Base-by-base conservation (phyloP, 2,888 invertebrate species). In the Xanthostigma xanthostigma region DNA sequence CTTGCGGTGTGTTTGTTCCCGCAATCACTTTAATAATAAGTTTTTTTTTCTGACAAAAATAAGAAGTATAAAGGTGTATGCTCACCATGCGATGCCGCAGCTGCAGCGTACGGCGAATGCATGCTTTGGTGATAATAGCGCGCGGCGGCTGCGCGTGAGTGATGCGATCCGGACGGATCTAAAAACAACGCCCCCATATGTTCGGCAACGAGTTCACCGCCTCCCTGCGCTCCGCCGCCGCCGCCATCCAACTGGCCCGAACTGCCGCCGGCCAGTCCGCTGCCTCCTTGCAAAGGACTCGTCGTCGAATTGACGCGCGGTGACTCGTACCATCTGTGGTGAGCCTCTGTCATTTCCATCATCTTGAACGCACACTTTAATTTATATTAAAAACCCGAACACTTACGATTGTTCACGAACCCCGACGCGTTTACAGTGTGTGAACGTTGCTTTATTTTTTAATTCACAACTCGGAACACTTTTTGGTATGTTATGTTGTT, bases 101-200 rank as follows among this genome's bases (percentile, higher is more conserved):
- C 65, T 50, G 62, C 61, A 49, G 67, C 68, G 54, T 70, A 70
- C 13, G 68, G 66, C 52, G 68, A 65, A 53, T 69, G 70, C 70
- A 70, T 69, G 53, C 66, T 68, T 58, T 69, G 70, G 55, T 70
- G 69, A 58, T 69, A 69, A 54, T 69, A 69, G 56, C 69, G 59
- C 14, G 66, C 66, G 34, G 55, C 54, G 17, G 67, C 68, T 53
- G 67, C 57, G 50, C 68, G 68, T 41, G 63, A 62, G 13, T 51
- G 49, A 14, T 66, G 67, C 44, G 66, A 64, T 34, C 48, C 45
- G 8, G 48, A 48, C 3, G 67, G 68, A 53, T 68, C 68, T 51
- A 69, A 56, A 55, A 69, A 69, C 58, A 69, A 68, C 42, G 64
- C 63, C 27, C 68, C 68, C 69, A 69, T 69, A 56, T 69, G 68